Evolutionary conservation across 1,140 invertebrate genomes (phyloP), one percentile per base, ranked within the genome.

Genomic region (Brachionus calyciflorus): DNA sequence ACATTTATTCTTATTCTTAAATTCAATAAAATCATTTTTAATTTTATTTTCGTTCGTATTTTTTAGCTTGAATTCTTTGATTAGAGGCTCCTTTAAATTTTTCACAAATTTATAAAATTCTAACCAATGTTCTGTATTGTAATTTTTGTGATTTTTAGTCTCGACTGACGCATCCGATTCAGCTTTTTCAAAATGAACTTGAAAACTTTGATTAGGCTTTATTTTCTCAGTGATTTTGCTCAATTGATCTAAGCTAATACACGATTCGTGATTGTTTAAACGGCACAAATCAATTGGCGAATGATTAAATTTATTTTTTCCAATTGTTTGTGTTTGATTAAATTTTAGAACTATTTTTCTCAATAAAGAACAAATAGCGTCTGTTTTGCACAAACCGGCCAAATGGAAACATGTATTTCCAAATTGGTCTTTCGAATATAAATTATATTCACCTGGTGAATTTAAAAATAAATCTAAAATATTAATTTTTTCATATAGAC

Each of bases 381-480:
- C 46, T 6, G 5, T 37, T 40, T 37, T 73, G 12, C 7, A 14
- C 26, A 73, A 41, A 28, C 10, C 51, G 12, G 69, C 46, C 44
- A 73, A 51, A 24, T 73, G 69, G 28, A 73, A 73, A 28, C 46
- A 49, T n/a, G 69, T 73, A n/a, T 73, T 73, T 21, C 69, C 69
- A 41, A 51, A 73, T 24, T 51, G 30, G 14, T 73, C 69, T 73
- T 55, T 49, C 0, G 46, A 51, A 40, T 33, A 55, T 6, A 73
- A 28, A 40, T 10, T 40, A 41, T 28, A 73, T 19, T 49, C 51
- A 10, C 69, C 69, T 12, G 51, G 46, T 2, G 83, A 81, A 37
- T 79, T 78, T 12, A 84, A 80, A 17, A 83, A 78, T 10, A 83
- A 77, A 26, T 73, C 75, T 3, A 80, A 75, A 46, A 83, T 69